Conservation (phyloP, 2,113 vertebrate species). For the Psammodynastes pulverulentus region DNA sequence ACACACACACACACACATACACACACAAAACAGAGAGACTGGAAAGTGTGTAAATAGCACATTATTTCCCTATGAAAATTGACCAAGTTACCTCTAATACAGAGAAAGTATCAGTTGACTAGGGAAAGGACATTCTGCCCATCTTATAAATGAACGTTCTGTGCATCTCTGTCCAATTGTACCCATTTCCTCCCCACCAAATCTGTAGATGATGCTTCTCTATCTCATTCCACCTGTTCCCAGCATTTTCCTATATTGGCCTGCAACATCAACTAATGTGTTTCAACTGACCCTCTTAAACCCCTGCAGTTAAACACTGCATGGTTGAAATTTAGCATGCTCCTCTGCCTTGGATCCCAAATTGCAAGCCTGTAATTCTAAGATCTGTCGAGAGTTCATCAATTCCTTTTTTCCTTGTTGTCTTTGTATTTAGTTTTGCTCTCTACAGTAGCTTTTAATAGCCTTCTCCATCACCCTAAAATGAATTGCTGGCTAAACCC, state of each 20-base stretch:
- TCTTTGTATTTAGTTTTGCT: not conserved
- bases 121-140: not conserved
- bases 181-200: not conserved
- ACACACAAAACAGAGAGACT: not conserved
- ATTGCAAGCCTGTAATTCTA: not conserved
- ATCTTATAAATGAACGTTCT: not conserved
- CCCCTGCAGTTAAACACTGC: not conserved
- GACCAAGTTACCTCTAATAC: not conserved
- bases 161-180: not conserved
- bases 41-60: not conserved
- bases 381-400: not conserved
- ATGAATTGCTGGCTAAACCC: fast-evolving
- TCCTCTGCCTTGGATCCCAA: too few species aligned
- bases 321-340: not conserved
- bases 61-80: not conserved
- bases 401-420: fast-evolving
- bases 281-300: not conserved
- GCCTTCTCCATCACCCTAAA: fast-evolving
- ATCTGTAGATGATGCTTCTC: not conserved
- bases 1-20: too few species aligned
- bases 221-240: not conserved
- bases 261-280: not conserved
- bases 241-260: not conserved
- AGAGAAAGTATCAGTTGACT: not conserved
- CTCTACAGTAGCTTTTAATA: not conserved